Evolutionary conservation across 2,113 vertebrate genomes (phyloP).

Genomic region (Rhombomys opimus): DNA sequence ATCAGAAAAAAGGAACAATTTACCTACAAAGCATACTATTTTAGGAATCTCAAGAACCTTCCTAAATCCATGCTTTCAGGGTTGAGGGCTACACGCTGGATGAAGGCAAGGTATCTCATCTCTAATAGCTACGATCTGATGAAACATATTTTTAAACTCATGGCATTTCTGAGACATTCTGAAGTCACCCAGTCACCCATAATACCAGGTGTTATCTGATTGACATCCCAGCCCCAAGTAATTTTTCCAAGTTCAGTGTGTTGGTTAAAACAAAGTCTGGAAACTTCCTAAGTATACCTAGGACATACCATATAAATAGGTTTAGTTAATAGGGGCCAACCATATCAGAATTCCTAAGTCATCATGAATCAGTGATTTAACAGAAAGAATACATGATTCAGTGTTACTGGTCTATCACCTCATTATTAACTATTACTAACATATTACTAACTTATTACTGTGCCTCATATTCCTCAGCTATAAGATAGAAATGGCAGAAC

Average conservation of each 20-base stretch:
- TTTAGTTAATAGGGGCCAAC: neutral
- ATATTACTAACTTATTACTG: neutral
- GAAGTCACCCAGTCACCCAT: neutral
- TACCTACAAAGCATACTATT: neutral
- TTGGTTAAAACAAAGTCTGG: conserved; percentile 27
- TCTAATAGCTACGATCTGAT: neutral
- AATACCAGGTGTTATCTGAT: neutral
- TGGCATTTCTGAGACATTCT: neutral
- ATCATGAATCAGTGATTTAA: neutral
- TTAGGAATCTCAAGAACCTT: neutral
- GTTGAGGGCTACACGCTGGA: neutral
- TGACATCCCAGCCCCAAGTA: neutral
- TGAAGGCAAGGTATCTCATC: neutral
- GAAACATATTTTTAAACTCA: conserved; percentile 6
- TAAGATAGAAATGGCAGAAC: neutral
- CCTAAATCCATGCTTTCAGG: neutral
- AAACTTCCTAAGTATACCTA: conserved; percentile 3
- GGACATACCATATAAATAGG: neutral
- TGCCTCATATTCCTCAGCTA: neutral
- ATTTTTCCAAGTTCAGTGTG: conserved; percentile 38
- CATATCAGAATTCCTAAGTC: neutral
- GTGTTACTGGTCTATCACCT: neutral
- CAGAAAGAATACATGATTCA: neutral
- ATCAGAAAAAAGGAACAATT: neutral
- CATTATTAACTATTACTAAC: too few relatives aligned